Evolutionary conservation across 2,113 vertebrate genomes (phyloP), one percentile per base, ranked within the genome.

Genomic region (Cheirogaleus medius): DNA sequence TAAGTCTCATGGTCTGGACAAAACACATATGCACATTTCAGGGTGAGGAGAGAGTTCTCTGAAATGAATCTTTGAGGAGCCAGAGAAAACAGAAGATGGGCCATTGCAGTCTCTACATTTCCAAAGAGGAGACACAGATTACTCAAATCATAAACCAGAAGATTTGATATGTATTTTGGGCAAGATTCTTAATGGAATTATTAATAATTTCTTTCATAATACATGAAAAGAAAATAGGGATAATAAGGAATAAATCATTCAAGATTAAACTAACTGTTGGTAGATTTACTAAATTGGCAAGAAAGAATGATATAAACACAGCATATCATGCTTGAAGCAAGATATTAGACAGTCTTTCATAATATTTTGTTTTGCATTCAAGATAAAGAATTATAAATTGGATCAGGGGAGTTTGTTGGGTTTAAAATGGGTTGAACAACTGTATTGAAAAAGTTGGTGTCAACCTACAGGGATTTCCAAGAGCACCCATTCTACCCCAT

Each of bases 31-130:
- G 34, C 87, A 60, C 82, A 69, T 82, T 94, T 93, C 12, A 12
- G 23, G 58, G 20, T 8, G 25, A 56, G 34, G 64, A 27, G 2
- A 49, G 8, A 84, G 14, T 90, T 97, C 69, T 84, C 66, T 60
- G 56, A 94, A 94, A 34, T 25, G 49, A 84, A 95, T 78, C 11
- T 81, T 60, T 82, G 77, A 90, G 11, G 32, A 56, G 3, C 76
- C 77, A 91, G 85, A 87, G 49, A 85, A 96, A 87, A 94, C 34
- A 93, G 27, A 94, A 92, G 64, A 94, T 64, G 23, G 42, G 39
- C n/a, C 69, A 66, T 7, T 52, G 21, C 52, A 20, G 63, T 83
- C 90, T 52, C 90, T 52, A 90, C 25, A 76, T 85, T 95, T 83
- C 81, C 74, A 69, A 92, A 95, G 42, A 77, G 3, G 27, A 97